These are phyloP conservation scores for Scyliorhinus canicula DNA, from an alignment of 2,797 vertebrate genomes.

Conservation along the genomic window DNA sequence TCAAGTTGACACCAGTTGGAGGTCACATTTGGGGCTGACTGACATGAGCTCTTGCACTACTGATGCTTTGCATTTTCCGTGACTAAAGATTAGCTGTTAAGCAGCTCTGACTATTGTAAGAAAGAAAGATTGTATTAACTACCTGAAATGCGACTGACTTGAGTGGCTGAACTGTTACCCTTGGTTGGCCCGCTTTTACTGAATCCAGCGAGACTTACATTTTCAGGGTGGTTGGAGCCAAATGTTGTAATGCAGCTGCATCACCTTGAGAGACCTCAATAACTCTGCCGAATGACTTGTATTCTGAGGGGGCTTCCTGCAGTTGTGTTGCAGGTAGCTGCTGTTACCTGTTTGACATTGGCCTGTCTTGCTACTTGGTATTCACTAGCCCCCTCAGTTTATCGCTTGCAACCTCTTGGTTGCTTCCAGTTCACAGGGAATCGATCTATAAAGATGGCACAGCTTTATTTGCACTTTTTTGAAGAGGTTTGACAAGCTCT, in stretches of 20 bases:
- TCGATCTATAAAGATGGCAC: too few species aligned
- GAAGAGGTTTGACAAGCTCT: too few species aligned
- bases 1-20: neutral
- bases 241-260: neutral
- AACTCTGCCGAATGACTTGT: neutral
- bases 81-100: neutral
- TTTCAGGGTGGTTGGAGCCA: neutral
- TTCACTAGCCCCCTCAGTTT: too few species aligned
- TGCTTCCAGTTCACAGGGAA: too few species aligned
- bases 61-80: neutral
- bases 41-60: neutral
- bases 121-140: neutral
- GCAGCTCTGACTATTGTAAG: neutral
- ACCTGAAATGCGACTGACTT: neutral
- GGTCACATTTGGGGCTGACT: neutral
- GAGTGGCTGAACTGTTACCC: too few species aligned
- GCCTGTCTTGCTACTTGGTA: too few species aligned
- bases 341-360: too few species aligned
- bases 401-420: too few species aligned
- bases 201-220: neutral
- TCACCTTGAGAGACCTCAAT: neutral
- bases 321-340: neutral
- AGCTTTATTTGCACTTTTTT: too few species aligned
- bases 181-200: neutral
- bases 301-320: neutral